These are phyloP conservation scores for Phylloscopus trochilus DNA, from an alignment of 2,113 vertebrate genomes.

Conservation along the genomic window DNA sequence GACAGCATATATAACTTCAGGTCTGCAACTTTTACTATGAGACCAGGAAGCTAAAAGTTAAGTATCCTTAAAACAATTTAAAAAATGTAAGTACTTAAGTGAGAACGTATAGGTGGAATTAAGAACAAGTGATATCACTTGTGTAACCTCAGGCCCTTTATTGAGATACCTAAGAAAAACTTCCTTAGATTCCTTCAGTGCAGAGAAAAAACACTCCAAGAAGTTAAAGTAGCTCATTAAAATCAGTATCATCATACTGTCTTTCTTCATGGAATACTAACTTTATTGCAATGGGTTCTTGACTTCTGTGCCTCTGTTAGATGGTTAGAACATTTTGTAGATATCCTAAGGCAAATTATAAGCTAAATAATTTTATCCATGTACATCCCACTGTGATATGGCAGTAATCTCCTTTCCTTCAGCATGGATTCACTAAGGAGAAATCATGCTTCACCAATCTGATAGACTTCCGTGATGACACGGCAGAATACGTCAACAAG, in stretches of 20 bases:
- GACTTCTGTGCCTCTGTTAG: neutral
- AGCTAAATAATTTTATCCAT: neutral
- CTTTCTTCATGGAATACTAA: neutral
- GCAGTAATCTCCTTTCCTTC: neutral
- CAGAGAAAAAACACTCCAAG: neutral
- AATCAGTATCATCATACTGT: neutral
- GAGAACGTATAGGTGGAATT: neutral
- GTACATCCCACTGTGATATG: neutral
- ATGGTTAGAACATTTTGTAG: neutral
- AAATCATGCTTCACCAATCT: neutral
- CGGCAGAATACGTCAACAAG: accelerated
- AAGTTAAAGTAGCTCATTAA: neutral
- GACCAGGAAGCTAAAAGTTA: neutral
- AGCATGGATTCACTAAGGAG: neutral
- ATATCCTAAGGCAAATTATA: neutral
- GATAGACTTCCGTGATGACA: neutral
- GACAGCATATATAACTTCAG: neutral
- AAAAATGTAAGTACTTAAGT: neutral
- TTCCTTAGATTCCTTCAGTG: neutral
- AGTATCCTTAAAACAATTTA: neutral
- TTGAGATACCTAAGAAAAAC: neutral
- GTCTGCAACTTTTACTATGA: neutral
- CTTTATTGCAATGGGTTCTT: neutral
- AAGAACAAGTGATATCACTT: neutral
- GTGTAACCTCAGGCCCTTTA: neutral